Base-by-base conservation (phyloP, 30 jellyfish, hydroid and myxozoan genomes). In the Mastigias papua region DNA sequence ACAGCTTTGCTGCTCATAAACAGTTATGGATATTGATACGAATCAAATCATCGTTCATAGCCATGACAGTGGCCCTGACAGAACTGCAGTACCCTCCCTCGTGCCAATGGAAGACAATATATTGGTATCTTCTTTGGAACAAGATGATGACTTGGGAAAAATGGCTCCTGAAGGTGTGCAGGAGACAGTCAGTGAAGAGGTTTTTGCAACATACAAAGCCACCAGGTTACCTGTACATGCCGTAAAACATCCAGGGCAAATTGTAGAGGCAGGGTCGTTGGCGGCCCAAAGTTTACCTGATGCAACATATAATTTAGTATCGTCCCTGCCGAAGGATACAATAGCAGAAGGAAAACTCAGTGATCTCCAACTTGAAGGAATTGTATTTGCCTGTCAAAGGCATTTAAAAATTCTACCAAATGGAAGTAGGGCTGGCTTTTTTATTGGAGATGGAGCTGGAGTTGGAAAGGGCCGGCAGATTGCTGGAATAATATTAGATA, bases 391-490 rank as follows among this genome's bases (percentile, higher is more conserved):
- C 95, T 87, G 97, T 77, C 98, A 93, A 73, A 72, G 98, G 19
- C 98, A 93, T 69, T 97, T 87, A 34, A 78, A 51, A 27, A 88
- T 93, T 28, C 81, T 93, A 28, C 97, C 98, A 29, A 80, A 88
- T 82, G 97, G 97, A n/a, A 88, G 57, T 48, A 91, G 98, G 34
- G 95, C 97, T 62, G 98, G 98, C 0, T 93, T 93, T 49, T 93
- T 93, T 58, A 81, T 93, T 42, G 98, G 97, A 51, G 98, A 93
- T 70, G 98, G 98, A 30, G 94, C 98, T n/a, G 98, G 98, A 1
- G 98, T 93, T 54, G 98, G 98, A 22, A 93, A 93, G 84, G 98
- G 98, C 15, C 83, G 98, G 17, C 98, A 93, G 97, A 88, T 93
- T 42, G 97, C 98, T 28, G 98, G 98, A 0, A 88, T 89, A 16